These are phyloP conservation scores for Gastracanthus pulcherrimus DNA, from an alignment of 2,888 invertebrate species.

Conservation along the genomic window DNA sequence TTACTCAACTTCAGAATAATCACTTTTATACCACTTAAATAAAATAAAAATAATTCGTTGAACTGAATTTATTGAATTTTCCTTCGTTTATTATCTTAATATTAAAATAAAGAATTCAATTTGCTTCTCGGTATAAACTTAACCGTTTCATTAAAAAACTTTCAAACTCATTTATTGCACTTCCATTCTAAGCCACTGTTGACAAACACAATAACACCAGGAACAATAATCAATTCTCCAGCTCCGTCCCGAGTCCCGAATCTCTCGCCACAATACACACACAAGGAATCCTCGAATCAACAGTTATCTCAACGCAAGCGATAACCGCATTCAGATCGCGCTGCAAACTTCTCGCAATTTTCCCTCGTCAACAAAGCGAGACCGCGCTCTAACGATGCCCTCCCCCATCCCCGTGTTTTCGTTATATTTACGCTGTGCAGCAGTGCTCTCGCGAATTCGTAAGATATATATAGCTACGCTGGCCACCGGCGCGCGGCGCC, in stretches of 20 bases:
- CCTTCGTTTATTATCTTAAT: too few species aligned
- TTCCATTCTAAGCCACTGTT: neutral
- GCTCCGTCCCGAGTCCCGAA: neutral
- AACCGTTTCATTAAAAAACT: too few species aligned
- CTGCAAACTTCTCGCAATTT: constrained; percentile 16
- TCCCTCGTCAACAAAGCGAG: neutral
- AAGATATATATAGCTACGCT: too few species aligned
- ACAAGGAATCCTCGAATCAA: neutral
- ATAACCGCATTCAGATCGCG: constrained; percentile 34
- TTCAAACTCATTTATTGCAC: too few species aligned
- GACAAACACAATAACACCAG: neutral
- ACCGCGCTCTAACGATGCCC: neutral
- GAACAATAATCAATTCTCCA: neutral
- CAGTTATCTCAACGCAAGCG: constrained; percentile 24
- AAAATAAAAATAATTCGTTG: too few species aligned
- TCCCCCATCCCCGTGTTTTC: constrained; percentile 30
- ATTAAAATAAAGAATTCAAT: too few species aligned
- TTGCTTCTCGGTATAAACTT: too few species aligned
- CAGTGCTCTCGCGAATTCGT: constrained; percentile 29
- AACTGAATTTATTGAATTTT: too few species aligned
- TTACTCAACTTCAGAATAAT: too few species aligned
- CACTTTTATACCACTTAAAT: too few species aligned
- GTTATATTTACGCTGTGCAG: constrained; percentile 40
- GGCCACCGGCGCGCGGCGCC: too few species aligned
- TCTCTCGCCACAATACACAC: neutral